phyloP scores from a whole-genome alignment of 2,888 invertebrate genomes.

The Saturnia pavonia region DNA sequence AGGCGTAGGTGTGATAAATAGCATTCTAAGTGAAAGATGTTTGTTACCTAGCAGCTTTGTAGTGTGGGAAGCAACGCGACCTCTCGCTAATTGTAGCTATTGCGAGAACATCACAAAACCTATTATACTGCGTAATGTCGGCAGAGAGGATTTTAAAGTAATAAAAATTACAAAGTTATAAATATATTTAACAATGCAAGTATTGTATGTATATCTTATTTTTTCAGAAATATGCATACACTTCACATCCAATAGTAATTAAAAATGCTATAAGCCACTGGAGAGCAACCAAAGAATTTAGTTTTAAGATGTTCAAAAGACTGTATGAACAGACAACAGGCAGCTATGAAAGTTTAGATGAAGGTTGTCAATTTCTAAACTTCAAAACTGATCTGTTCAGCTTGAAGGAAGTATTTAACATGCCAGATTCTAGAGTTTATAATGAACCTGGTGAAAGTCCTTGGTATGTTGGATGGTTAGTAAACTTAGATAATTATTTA shows the following conservation, averaged over 20 bases:
- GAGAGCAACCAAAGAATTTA: slow-evolving; percentile 87
- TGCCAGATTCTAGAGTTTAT: slow-evolving; percentile 84
- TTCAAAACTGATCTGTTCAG: slow-evolving; percentile 91
- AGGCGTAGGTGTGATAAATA: slow-evolving; percentile 49
- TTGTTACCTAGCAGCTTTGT: slow-evolving; percentile 91
- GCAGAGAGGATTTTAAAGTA: slow-evolving; percentile 85
- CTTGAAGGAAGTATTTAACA: slow-evolving; percentile 88
- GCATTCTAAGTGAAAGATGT: slow-evolving; percentile 85
- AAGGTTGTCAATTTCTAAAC: slow-evolving; percentile 93
- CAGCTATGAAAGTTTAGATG: slow-evolving; percentile 87
- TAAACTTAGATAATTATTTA: slow-evolving; percentile 27
- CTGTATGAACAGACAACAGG: slow-evolving; percentile 86
- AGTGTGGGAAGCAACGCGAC: slow-evolving; percentile 93
- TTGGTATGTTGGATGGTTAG: slow-evolving; percentile 96
- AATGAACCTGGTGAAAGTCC: slow-evolving; percentile 84
- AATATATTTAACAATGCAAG: background rate
- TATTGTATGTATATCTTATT: slow-evolving; percentile 1
- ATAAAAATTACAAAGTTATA: slow-evolving; percentile 3
- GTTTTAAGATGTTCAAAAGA: slow-evolving; percentile 85
- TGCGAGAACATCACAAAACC: slow-evolving; percentile 87
- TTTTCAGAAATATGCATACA: slow-evolving; percentile 86
- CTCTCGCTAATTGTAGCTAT: slow-evolving; percentile 90
- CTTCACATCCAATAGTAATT: slow-evolving; percentile 89
- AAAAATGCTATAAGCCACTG: slow-evolving; percentile 89
- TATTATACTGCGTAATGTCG: slow-evolving; percentile 85